These are phyloP conservation scores for Brenthis ino DNA, from an alignment of 2,888 invertebrate genomes.

Conservation along the genomic window DNA sequence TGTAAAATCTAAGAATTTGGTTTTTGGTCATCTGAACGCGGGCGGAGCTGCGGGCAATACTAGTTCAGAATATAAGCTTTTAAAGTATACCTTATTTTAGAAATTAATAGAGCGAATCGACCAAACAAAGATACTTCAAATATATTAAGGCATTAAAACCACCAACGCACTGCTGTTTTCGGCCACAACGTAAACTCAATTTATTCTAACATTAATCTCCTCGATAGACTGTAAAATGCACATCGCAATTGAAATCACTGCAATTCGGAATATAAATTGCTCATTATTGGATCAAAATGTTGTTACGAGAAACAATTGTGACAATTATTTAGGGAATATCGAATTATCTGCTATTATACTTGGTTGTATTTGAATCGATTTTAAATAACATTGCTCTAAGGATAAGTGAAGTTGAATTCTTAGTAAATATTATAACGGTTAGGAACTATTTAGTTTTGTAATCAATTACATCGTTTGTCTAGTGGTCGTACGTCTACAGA, in stretches of 20 bases:
- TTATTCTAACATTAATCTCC: conserved; percentile 10
- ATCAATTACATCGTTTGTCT: no score
- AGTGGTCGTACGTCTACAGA: no score
- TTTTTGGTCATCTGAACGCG: no score
- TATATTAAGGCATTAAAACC: conserved; percentile 8
- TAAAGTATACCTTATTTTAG: conserved; percentile 9
- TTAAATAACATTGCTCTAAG: no score
- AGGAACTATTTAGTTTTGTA: no score
- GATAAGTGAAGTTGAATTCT: not conserved
- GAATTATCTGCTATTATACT: conserved; percentile 1
- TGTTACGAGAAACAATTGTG: conserved; percentile 12
- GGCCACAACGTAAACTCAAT: not conserved
- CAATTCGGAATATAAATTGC: conserved; percentile 20
- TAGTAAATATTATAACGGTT: not conserved
- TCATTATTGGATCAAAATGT: conserved; percentile 18
- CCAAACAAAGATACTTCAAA: conserved; percentile 13
- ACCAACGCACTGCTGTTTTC: conserved; percentile 1
- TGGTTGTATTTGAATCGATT: not conserved
- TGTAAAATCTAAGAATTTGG: no score
- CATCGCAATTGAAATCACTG: conserved; percentile 11
- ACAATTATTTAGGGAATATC: conserved; percentile 1
- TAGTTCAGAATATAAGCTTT: not conserved
- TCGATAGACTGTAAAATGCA: conserved; percentile 16
- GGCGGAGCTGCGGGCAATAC: no score
- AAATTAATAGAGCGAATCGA: conserved; percentile 10